A percentile compares a stretch with the other conserved stretches of the same genome.
These are phyloP conservation scores for Hypercompe scribonia DNA, from an alignment of 2,888 invertebrate genomes.

Conservation along the genomic window DNA sequence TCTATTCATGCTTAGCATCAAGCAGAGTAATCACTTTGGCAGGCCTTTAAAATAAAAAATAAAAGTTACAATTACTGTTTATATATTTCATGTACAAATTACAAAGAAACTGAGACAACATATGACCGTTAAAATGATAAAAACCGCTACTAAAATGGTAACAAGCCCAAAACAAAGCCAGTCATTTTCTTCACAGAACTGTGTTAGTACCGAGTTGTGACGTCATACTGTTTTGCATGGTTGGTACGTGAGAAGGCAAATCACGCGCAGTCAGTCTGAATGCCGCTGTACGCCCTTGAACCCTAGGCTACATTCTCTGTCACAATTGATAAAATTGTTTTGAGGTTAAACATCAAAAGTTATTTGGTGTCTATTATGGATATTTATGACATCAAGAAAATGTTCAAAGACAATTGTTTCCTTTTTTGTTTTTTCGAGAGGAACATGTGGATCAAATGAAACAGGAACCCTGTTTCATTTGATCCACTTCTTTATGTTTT, in stretches of 20 bases:
- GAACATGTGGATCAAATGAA: too few species aligned
- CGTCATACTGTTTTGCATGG: background rate
- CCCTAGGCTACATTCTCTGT: background rate
- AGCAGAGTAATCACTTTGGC: too few species aligned
- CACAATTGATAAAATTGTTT: background rate
- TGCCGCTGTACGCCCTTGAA: slow-evolving; percentile 9
- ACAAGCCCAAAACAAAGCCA: background rate
- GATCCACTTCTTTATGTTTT: too few species aligned
- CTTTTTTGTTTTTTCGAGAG: too few species aligned
- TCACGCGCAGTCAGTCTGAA: slow-evolving; percentile 11
- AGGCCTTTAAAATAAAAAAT: too few species aligned
- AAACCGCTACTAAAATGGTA: background rate
- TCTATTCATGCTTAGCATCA: too few species aligned
- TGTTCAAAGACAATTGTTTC: too few species aligned
- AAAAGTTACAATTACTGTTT: background rate
- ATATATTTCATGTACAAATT: background rate
- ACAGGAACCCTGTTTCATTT: too few species aligned
- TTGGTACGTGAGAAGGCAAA: background rate
- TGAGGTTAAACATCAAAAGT: background rate
- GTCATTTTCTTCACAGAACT: background rate
- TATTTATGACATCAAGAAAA: too few species aligned
- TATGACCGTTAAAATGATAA: background rate
- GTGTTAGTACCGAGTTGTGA: background rate
- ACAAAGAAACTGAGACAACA: background rate
- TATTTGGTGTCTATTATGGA: background rate